A percentile compares a stretch with the other conserved stretches of the same genome.
phyloP scores from a whole-genome alignment of 2,113 vertebrate species.

The Camelus bactrianus region DNA sequence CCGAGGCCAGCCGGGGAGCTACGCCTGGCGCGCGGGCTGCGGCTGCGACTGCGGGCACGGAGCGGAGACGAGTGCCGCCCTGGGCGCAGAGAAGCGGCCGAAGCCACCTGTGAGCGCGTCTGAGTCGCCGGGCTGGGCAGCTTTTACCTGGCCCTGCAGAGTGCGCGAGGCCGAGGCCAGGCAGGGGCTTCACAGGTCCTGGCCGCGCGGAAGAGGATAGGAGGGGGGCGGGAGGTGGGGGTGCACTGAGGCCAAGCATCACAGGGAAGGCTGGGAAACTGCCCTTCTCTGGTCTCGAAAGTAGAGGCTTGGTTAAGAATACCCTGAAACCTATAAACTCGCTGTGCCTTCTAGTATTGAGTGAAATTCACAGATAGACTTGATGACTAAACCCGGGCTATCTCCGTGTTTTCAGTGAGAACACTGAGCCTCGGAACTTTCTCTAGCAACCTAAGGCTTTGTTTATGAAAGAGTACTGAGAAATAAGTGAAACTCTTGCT shows the following conservation, averaged over 20 bases:
- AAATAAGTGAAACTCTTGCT: background rate
- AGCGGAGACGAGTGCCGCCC: background rate
- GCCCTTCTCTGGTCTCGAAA: background rate
- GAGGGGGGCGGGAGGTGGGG: background rate
- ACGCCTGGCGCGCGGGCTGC: background rate
- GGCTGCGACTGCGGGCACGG: background rate
- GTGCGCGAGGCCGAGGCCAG: background rate
- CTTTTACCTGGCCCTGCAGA: background rate
- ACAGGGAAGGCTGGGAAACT: background rate
- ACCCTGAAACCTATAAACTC: background rate
- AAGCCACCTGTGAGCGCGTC: constrained; percentile 62
- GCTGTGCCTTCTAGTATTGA: background rate
- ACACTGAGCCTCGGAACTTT: background rate
- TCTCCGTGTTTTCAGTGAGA: background rate
- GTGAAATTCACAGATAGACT: background rate
- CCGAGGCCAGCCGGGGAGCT: background rate
- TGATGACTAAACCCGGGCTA: background rate
- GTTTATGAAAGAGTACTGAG: background rate
- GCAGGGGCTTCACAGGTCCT: background rate
- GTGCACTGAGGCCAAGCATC: background rate
- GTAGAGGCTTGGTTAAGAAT: background rate
- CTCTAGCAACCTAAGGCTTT: background rate
- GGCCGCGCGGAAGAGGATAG: background rate
- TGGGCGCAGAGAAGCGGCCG: background rate
- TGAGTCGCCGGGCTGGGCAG: background rate